Evolutionary conservation across 2,888 invertebrate genomes (phyloP), one percentile per base, ranked within the genome.

Genomic region (Dolichopus griseipennis): DNA sequence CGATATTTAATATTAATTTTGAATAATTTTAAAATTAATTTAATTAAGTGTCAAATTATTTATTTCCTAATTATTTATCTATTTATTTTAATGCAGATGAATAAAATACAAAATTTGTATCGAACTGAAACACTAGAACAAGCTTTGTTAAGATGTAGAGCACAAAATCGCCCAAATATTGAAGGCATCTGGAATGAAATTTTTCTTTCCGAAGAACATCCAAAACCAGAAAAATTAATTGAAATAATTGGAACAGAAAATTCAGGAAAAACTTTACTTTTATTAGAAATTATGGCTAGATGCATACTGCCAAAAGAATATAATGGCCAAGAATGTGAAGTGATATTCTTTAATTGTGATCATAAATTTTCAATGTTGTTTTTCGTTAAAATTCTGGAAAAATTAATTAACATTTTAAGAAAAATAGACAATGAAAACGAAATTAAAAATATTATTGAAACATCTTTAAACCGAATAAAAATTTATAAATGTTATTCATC

Each of bases 311-410:
- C 64, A 20, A 18, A n/a, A 1, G 10, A 64, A 10, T 64, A n/a
- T 64, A 34, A 34, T 9, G 64, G 64, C 2, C 34, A 64, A 64
- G n/a, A 37, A 18, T 33, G 33, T 33, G 20, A 33, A 20, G 15
- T 64, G 5, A 10, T 64, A 9, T 64, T 37, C n/a, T 8, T 64
- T 7, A 64, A 64, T 37, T 64, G 33, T 5, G 64, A 64, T 64
- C 33, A 64, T 20, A 64, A 64, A 37, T 64, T 37, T 64, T 64
- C 64, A 20, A 20, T 64, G 37, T 9, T 37, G n/a, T 20, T 37
- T 33, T 64, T 64, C 20, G 8, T 37, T 15, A 64, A 64, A 20
- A 33, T 64, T 10, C 20, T 64, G 4, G 37, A 64, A 37, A 64
- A 22, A 21, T 9, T 22, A 64, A 7, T 18, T 52, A 6, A 18